Evolutionary conservation across 2,113 vertebrate genomes (phyloP).

Genomic region (Equus przewalskii): DNA sequence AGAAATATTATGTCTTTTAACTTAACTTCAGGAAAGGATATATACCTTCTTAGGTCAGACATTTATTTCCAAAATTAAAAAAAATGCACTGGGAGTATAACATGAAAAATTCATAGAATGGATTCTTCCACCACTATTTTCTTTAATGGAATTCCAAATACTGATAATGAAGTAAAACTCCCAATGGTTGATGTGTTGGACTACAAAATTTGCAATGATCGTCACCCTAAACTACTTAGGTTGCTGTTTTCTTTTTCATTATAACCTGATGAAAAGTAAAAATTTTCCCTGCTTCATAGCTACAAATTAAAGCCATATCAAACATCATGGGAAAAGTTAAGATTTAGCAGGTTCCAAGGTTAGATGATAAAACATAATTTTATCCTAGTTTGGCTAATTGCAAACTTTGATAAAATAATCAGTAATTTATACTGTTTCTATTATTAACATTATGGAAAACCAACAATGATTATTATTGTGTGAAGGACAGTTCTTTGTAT

Average conservation of each 20-base stretch:
- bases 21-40: slow-evolving; percentile 4
- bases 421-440: neutral
- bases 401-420: slow-evolving; percentile 20
- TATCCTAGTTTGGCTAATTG: slow-evolving; percentile 25
- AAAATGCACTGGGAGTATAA: neutral
- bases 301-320: slow-evolving; percentile 17
- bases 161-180: slow-evolving; percentile 4
- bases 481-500: neutral
- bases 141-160: slow-evolving; percentile 44
- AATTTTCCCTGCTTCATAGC: neutral
- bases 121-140: slow-evolving; percentile 20
- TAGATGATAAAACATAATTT: slow-evolving; percentile 36
- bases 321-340: slow-evolving; percentile 13
- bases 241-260: neutral
- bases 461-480: neutral
- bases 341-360: neutral
- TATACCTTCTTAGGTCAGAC: neutral
- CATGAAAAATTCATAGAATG: slow-evolving; percentile 48
- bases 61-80: slow-evolving; percentile 15
- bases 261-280: slow-evolving; percentile 6
- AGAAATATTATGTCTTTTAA: slow-evolving; percentile 34
- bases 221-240: neutral
- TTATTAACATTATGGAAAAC: slow-evolving; percentile 42
- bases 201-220: neutral
- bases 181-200: neutral